phyloP scores from a whole-genome alignment of 1,140 invertebrate genomes.

The Medauroidea extradentata region DNA sequence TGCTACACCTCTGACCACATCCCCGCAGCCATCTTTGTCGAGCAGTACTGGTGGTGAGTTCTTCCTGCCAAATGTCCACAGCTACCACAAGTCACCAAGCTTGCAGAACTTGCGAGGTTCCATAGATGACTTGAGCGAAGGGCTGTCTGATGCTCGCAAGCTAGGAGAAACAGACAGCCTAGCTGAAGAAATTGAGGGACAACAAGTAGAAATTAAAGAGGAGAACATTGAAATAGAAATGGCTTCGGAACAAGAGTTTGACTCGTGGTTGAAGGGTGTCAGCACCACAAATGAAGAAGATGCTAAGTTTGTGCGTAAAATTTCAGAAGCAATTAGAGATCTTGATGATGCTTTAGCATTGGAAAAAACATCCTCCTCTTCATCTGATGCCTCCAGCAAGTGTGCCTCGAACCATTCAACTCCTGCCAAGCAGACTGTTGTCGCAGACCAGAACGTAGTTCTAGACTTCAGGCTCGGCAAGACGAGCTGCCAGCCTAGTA shows the following conservation, averaged over 20 bases:
- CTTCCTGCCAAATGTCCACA: slow-evolving; percentile 13
- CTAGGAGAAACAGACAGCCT: neutral
- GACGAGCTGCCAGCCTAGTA: neutral
- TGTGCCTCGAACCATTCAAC: slow-evolving; percentile 44
- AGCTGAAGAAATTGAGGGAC: neutral
- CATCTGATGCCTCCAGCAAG: slow-evolving; percentile 35
- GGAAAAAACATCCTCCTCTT: slow-evolving; percentile 55
- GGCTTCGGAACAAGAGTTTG: slow-evolving; percentile 31
- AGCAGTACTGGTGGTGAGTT: slow-evolving; percentile 25
- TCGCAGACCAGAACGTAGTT: slow-evolving; percentile 23
- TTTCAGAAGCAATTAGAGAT: slow-evolving; percentile 60
- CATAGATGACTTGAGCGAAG: slow-evolving; percentile 34
- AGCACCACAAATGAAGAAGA: slow-evolving; percentile 48
- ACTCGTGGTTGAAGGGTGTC: slow-evolving; percentile 54
- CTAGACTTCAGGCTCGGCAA: slow-evolving; percentile 36
- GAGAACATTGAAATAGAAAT: neutral
- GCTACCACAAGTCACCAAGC: slow-evolving; percentile 41
- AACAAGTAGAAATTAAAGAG: neutral
- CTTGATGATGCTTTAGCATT: slow-evolving; percentile 58
- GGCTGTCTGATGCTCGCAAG: neutral
- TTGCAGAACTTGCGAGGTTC: slow-evolving; percentile 50
- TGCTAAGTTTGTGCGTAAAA: slow-evolving; percentile 53
- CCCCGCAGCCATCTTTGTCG: slow-evolving; percentile 26
- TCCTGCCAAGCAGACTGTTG: slow-evolving; percentile 30
- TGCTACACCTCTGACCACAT: slow-evolving; percentile 15